Evolutionary conservation across 2,888 invertebrate genomes (phyloP).

Genomic region (Synanthedon formicaeformis): DNA sequence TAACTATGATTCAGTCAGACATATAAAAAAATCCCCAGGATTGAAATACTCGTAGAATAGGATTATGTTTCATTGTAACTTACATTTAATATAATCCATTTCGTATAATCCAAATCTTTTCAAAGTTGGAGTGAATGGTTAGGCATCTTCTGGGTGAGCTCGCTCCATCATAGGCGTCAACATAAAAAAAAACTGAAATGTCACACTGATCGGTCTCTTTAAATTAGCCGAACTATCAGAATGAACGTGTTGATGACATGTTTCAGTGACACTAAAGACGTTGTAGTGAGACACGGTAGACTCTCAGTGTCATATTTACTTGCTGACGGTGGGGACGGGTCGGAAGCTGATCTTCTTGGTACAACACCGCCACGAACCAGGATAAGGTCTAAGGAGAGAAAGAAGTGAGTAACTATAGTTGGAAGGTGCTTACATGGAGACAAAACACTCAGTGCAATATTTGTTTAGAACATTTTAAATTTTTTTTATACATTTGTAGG

Average conservation of each 20-base stretch:
- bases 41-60: too few species aligned
- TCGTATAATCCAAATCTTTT: too few species aligned
- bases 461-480: not conserved
- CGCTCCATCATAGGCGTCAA: too few species aligned
- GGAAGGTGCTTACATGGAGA: not conserved
- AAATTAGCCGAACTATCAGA: too few species aligned
- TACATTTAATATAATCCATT: too few species aligned
- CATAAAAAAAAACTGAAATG: too few species aligned
- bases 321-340: conserved; percentile 52
- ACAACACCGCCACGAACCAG: conserved; percentile 84
- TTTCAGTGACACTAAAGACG: conserved; percentile 41
- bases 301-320: conserved; percentile 30
- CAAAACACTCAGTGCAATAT: not conserved
- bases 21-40: too few species aligned
- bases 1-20: too few species aligned
- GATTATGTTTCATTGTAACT: too few species aligned
- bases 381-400: conserved; percentile 73
- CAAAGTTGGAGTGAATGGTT: too few species aligned
- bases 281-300: conserved; percentile 40
- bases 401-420: conserved; percentile 43
- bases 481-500: not conserved
- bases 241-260: not conserved
- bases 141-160: too few species aligned
- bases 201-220: too few species aligned
- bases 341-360: conserved; percentile 75